Percentiles rank a stretch among this genome's conserved stretches.
Evolutionary conservation across 2,888 invertebrate species (phyloP).

Genomic region (Phengaris arion): DNA sequence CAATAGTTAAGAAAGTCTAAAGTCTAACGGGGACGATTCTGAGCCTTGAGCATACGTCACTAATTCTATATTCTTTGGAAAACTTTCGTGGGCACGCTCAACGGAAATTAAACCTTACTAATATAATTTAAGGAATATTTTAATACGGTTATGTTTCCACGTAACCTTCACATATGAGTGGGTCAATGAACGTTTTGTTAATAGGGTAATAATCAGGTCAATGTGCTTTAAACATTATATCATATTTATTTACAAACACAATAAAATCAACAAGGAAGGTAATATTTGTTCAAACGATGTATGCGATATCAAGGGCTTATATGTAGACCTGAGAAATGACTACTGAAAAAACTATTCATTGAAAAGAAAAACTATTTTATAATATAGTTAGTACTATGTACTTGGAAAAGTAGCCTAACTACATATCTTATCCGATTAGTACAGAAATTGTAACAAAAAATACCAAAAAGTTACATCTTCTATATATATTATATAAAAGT

Average conservation of each 20-base stretch:
- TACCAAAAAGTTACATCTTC: no score
- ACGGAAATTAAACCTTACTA: slow-evolving; percentile 39
- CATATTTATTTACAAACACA: neutral
- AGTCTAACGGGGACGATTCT: neutral
- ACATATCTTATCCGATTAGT: no score
- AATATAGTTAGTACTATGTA: no score
- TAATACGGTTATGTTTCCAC: slow-evolving; percentile 37
- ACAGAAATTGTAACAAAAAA: no score
- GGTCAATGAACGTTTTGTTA: slow-evolving; percentile 56
- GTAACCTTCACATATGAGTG: slow-evolving; percentile 62
- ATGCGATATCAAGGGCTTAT: neutral
- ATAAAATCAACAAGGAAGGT: neutral
- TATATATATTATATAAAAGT: no score
- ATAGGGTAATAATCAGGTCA: slow-evolving; percentile 42
- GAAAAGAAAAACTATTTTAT: no score
- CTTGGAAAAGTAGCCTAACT: no score
- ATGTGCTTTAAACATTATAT: slow-evolving; percentile 28
- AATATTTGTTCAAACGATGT: neutral
- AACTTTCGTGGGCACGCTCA: slow-evolving; percentile 10
- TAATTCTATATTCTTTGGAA: neutral
- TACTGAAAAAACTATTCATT: no score
- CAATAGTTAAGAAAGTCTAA: slow-evolving; percentile 13
- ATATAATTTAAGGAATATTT: slow-evolving; percentile 40
- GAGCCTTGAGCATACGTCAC: slow-evolving; percentile 15
- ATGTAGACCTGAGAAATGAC: no score